Percentiles rank a stretch among this genome's conserved stretches.
These are phyloP conservation scores for Grammomys dolichurus DNA, from an alignment of 2,113 vertebrate genomes.

Conservation along the genomic window DNA sequence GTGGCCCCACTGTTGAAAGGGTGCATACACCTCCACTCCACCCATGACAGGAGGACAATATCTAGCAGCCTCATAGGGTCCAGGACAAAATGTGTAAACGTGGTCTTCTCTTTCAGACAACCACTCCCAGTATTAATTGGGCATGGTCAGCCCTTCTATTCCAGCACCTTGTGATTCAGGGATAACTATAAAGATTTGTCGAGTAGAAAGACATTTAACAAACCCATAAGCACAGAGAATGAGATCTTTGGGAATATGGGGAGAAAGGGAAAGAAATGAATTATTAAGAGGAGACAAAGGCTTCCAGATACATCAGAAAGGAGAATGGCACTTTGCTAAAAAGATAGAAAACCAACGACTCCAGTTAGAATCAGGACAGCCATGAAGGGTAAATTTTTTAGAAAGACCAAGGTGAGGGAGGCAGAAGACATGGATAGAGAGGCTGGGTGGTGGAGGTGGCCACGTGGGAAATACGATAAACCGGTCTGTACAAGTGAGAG, in stretches of 20 bases:
- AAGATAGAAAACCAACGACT: conserved; percentile 27
- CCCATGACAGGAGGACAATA: not conserved
- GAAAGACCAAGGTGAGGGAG: not conserved
- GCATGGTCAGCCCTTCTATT: not conserved
- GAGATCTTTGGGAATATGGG: conserved; percentile 2
- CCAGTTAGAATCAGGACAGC: not conserved
- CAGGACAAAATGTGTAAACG: not conserved
- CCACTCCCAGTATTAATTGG: not conserved
- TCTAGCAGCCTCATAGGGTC: rapidly evolving
- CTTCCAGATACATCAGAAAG: not conserved
- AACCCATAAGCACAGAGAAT: not conserved
- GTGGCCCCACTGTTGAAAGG: not conserved
- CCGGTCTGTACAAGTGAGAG: not conserved
- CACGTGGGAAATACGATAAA: conserved; percentile 46
- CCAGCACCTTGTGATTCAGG: not conserved
- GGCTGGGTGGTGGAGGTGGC: not conserved
- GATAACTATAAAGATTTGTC: not conserved
- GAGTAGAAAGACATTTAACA: conserved; percentile 32
- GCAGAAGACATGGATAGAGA: not conserved
- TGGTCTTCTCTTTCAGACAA: not conserved
- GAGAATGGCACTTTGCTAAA: not conserved
- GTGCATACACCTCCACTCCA: too few species aligned
- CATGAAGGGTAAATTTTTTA: not conserved
- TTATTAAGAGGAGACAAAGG: conserved; percentile 1
- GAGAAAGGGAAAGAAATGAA: conserved; percentile 43